Evolutionary conservation across 2,888 invertebrate species (phyloP).

Genomic region (Allacma fusca): DNA sequence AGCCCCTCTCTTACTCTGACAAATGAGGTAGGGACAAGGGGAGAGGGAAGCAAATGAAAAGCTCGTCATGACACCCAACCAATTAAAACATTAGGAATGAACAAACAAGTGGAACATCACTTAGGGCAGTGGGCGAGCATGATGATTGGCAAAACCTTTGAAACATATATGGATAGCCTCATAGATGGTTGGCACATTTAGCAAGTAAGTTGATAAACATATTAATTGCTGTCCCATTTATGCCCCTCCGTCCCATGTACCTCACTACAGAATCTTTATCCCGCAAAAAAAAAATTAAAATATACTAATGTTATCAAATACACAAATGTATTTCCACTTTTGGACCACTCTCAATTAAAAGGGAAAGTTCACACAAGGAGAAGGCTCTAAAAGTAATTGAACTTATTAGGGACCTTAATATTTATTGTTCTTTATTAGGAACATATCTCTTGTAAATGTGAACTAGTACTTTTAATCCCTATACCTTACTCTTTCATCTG

Average conservation of each 20-base stretch:
- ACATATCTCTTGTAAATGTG: no score
- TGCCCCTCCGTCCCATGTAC: not conserved
- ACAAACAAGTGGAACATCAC: conserved; percentile 10
- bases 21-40: not conserved
- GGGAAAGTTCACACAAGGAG: conserved; percentile 4
- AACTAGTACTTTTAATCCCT: no score
- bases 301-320: no score
- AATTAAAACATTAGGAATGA: conserved; percentile 14
- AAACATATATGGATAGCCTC: not conserved
- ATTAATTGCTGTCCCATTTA: conserved; percentile 20
- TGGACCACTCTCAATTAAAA: conserved; percentile 17
- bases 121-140: conserved; percentile 4
- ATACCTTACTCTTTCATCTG: no score
- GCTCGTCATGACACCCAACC: conserved; percentile 7
- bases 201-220: conserved; percentile 1
- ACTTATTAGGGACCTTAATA: no score
- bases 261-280: not conserved
- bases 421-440: no score
- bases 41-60: not conserved
- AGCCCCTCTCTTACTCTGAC: not conserved
- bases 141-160: conserved; percentile 13
- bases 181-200: not conserved
- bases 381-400: not conserved
- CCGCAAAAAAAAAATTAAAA: not conserved
- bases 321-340: not conserved